phyloP scores from a whole-genome alignment of 2,113 vertebrate genomes.

The Rhagologus leucostigma region DNA sequence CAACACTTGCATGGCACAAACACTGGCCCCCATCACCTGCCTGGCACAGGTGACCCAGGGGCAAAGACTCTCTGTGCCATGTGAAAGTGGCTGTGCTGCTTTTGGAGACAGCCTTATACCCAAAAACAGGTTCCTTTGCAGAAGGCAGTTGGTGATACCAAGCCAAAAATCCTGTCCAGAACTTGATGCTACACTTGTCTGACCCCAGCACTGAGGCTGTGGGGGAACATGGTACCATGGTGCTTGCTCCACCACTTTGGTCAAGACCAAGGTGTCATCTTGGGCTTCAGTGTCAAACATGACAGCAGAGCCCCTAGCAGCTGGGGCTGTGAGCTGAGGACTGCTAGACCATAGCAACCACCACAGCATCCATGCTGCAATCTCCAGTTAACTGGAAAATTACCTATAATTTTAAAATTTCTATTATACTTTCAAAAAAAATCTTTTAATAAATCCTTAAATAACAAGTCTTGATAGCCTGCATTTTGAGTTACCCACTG shows the following conservation, averaged over 20 bases:
- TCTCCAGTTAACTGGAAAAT: background rate
- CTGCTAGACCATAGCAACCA: background rate
- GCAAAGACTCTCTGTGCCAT: background rate
- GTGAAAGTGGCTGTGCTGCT: background rate
- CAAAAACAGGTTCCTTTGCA: background rate
- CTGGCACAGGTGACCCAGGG: background rate
- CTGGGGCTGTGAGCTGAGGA: background rate
- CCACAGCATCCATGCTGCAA: accelerated
- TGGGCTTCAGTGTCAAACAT: background rate
- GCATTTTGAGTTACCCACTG: background rate
- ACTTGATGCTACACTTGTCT: accelerated
- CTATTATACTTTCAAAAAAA: background rate
- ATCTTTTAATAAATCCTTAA: background rate
- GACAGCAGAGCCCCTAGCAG: background rate
- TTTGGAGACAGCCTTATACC: background rate
- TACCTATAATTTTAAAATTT: background rate
- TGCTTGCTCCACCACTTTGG: background rate
- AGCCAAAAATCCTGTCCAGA: background rate
- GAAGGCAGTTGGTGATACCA: background rate
- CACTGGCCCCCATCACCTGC: no score
- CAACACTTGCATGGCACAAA: background rate
- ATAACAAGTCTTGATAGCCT: background rate
- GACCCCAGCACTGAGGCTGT: background rate
- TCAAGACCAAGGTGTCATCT: background rate
- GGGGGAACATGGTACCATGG: accelerated